phyloP scores from a whole-genome alignment of 2,888 invertebrate species.

The Ophion slaviceki region DNA sequence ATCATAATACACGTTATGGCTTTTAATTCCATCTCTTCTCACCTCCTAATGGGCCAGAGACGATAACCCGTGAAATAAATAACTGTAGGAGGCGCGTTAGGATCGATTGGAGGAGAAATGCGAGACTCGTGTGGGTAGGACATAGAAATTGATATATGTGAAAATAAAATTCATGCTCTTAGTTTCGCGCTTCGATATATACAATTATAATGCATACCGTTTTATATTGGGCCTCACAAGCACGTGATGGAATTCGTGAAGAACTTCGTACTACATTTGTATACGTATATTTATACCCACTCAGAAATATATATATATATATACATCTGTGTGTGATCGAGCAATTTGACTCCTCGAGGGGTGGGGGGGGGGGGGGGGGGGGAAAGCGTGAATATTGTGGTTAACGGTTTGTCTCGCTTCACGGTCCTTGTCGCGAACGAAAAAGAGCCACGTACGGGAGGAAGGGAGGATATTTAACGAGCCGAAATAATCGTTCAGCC shows the following conservation, averaged over 20 bases:
- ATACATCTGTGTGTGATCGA: constrained; percentile 46
- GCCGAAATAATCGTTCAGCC: constrained; percentile 73
- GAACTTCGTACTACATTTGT: constrained; percentile 20
- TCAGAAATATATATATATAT: background rate
- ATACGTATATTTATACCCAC: background rate
- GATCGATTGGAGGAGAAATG: constrained; percentile 34
- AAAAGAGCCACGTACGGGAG: constrained; percentile 66
- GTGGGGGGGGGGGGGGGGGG: constrained; percentile 40
- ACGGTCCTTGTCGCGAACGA: constrained; percentile 71
- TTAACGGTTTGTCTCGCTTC: constrained; percentile 76
- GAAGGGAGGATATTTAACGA: constrained; percentile 71
- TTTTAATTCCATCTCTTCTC: constrained; percentile 65
- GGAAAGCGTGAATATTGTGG: constrained; percentile 71
- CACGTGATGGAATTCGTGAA: constrained; percentile 53
- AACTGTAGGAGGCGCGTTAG: constrained; percentile 40
- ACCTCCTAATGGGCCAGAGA: constrained; percentile 62
- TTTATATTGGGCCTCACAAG: constrained; percentile 38
- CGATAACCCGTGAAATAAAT: constrained; percentile 60
- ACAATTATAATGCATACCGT: constrained; percentile 52
- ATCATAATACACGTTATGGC: constrained; percentile 63
- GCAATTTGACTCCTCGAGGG: constrained; percentile 55
- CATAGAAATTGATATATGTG: constrained; percentile 47
- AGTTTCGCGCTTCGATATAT: constrained; percentile 62
- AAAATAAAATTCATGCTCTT: constrained; percentile 62
- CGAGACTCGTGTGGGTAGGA: constrained; percentile 34